Base-by-base conservation (phyloP, 2,888 invertebrate species). In the Chaetogeoica ovagalla region DNA sequence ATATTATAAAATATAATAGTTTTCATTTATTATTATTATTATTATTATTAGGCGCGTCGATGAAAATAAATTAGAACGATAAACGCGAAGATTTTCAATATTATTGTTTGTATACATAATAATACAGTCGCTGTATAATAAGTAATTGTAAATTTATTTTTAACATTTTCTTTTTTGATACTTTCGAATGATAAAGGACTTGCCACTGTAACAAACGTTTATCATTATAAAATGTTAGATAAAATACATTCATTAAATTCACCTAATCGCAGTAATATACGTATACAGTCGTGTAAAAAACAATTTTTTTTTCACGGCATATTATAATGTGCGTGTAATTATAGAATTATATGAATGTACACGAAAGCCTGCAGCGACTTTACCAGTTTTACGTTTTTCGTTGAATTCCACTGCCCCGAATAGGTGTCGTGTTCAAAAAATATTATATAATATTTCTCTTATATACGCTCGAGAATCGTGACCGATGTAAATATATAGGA, bases 361-460 rank as follows among this genome's bases (percentile, higher is more conserved):
- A 73, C 63, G 37, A 37, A 63, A 63, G 73, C 62, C 73, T 63
- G 52, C 30, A 52, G 73, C 73, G 9, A 17, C 21, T 21, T 19
- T 52, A 73, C 63, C 11, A 63, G 62, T 73, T 63, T 73, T 55
- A 37, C n/a, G 17, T 30, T 30, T 37, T 52, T 52, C 37, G 52
- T n/a, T 55, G 15, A 57, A 70, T 60, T 52, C 23, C 23, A 30
- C 30, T 30, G 4, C 5, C 19, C 30, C 30, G 30, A 37, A 9
- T 62, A 17, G 37, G 52, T 52, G 30, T 30, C 3, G n/a, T 62
- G 17, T 55, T 52, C 17, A 23, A 73, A 62, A 62, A 63, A 0
- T 39, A 39, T 70, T 59, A 13, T 39, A 59, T 60, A 21, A 19
- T 48, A 30, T 62, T 19, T 30, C 3, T 1, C 30, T 30, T 30